A percentile compares a stretch with the other conserved stretches of the same genome.
Evolutionary conservation across 64 coral and sea anemone species (phyloP).

Genomic region (Actinia tenebrosa): DNA sequence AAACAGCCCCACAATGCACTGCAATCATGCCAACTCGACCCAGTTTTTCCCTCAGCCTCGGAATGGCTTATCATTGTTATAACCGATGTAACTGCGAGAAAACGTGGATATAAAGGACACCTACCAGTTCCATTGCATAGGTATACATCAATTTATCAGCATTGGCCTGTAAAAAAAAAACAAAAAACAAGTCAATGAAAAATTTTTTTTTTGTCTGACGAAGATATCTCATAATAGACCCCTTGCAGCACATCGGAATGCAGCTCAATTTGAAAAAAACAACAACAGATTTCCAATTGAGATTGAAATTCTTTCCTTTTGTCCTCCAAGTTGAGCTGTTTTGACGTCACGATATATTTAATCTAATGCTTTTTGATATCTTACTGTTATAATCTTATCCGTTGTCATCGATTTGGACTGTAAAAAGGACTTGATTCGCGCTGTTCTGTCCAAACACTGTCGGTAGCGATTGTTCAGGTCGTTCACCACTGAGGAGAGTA

Average conservation of each 20-base stretch:
- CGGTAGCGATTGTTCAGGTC: conserved; percentile 75
- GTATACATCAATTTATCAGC: conserved; percentile 91
- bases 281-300: no score
- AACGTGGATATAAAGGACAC: neutral
- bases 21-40: no score
- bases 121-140: conserved; percentile 90
- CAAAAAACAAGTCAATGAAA: no score
- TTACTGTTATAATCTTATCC: conserved; percentile 6
- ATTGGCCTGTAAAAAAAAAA: conserved; percentile 51
- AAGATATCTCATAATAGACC: neutral
- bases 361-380: neutral
- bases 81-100: no score
- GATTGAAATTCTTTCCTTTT: no score
- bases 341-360: no score
- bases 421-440: conserved; percentile 66
- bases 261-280: no score
- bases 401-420: conserved; percentile 30
- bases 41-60: no score
- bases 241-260: no score
- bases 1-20: no score
- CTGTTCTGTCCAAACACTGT: conserved; percentile 71
- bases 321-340: no score
- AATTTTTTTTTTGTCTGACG: neutral
- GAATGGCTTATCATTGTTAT: no score
- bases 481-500: conserved; percentile 54